Percentiles rank a stretch among this genome's conserved stretches.
Evolutionary conservation across 2,113 vertebrate genomes (phyloP).

Genomic region (Blennius ocellaris): DNA sequence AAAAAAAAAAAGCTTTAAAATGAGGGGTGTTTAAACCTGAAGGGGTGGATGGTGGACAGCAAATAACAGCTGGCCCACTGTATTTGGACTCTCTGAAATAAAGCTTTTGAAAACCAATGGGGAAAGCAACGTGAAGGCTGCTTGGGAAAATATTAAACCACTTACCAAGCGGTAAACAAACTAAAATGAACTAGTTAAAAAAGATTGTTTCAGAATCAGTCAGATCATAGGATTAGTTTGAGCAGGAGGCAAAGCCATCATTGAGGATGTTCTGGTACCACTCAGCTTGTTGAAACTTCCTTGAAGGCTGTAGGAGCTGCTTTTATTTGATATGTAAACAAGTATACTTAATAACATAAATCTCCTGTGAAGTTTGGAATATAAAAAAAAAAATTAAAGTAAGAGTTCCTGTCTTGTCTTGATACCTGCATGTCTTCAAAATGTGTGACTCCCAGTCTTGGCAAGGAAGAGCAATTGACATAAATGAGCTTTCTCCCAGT

Average conservation of each 20-base stretch:
- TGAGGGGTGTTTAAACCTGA: too few species aligned
- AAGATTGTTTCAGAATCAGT: too few species aligned
- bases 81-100: too few species aligned
- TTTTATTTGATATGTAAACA: constrained; percentile 35
- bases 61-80: too few species aligned
- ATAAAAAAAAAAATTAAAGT: constrained; percentile 2
- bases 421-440: constrained; percentile 92
- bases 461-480: constrained; percentile 84
- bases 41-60: too few species aligned
- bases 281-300: constrained; percentile 1
- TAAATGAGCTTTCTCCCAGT: constrained; percentile 89
- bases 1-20: too few species aligned
- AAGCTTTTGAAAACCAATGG: too few species aligned
- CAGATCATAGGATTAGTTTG: too few species aligned
- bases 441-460: constrained; percentile 89
- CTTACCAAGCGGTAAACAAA: too few species aligned
- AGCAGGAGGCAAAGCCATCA: not conserved
- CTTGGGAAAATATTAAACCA: too few species aligned
- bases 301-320: constrained; percentile 18
- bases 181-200: too few species aligned
- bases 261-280: constrained; percentile 4
- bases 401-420: constrained; percentile 25
- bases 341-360: not conserved
- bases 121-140: too few species aligned
- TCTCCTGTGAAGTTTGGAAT: not conserved